Evolutionary conservation across 2,888 invertebrate species (phyloP).

Genomic region (Embidobia sp.): DNA sequence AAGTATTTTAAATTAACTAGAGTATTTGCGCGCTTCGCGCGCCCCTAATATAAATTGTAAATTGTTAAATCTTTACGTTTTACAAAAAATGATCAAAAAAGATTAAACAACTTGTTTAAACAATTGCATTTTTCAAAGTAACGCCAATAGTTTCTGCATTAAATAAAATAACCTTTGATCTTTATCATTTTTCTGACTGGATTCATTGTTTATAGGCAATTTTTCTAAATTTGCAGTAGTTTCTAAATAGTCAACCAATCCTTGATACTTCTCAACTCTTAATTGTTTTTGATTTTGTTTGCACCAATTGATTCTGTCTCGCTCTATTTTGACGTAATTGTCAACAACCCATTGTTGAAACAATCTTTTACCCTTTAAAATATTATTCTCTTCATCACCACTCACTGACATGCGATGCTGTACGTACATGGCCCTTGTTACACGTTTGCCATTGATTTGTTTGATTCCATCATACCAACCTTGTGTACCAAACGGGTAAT

Average conservation of each 20-base stretch:
- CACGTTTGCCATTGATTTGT: constrained; percentile 1
- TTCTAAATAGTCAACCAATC: constrained; percentile 46
- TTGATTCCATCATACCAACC: constrained; percentile 21
- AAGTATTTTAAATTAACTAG: no score
- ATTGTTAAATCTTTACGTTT: no score
- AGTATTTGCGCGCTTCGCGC: no score
- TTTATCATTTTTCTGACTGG: no score
- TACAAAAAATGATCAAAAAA: no score
- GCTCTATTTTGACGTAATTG: constrained; percentile 8
- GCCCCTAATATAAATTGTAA: no score
- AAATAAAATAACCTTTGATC: no score
- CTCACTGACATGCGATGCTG: constrained; percentile 19
- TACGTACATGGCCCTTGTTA: background rate
- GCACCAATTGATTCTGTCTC: background rate
- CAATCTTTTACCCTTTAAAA: constrained; percentile 17
- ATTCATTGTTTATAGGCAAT: no score
- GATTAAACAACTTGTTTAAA: no score
- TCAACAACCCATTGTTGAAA: constrained; percentile 4
- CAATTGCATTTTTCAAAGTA: no score
- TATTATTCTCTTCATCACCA: constrained; percentile 22
- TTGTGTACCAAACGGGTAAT: constrained; percentile 19
- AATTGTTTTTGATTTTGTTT: constrained; percentile 27
- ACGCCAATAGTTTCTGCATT: no score
- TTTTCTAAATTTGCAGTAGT: background rate
- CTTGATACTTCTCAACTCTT: constrained; percentile 49